Percentiles rank a stretch among this genome's conserved stretches.
These are phyloP conservation scores for Chelidonichthys spinosus DNA, from an alignment of 2,797 vertebrate genomes.

Conservation along the genomic window DNA sequence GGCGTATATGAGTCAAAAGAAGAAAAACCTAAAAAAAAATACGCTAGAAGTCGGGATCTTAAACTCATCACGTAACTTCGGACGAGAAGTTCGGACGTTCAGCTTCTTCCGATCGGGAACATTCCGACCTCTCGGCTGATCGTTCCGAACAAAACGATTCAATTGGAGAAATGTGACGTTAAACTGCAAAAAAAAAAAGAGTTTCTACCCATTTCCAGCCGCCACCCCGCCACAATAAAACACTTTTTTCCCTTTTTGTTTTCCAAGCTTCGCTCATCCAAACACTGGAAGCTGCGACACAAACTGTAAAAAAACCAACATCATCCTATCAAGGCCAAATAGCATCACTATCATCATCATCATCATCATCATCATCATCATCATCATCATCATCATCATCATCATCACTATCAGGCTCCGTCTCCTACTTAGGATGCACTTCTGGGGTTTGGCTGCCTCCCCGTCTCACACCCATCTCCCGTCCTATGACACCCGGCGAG, in stretches of 20 bases:
- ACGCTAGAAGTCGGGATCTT: not conserved
- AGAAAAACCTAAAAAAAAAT: too few relatives aligned
- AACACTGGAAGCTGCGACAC: conserved; percentile 46
- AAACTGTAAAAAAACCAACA: conserved; percentile 47
- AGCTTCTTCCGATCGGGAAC: not conserved
- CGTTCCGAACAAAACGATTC: not conserved
- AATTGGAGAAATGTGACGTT: conserved; percentile 4
- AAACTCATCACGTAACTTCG: not conserved
- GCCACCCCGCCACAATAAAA: conserved; percentile 25
- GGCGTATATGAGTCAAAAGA: too few relatives aligned
- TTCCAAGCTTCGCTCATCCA: conserved; percentile 47
- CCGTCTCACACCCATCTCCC: conserved; percentile 66
- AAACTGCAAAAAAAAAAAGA: conserved; percentile 1
- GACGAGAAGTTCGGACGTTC: conserved; percentile 2
- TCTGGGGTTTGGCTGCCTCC: conserved; percentile 63
- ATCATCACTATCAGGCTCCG: conserved; percentile 48
- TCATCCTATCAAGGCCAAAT: conserved; percentile 63
- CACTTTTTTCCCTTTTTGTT: conserved; percentile 51
- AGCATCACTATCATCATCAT: conserved; percentile 62
- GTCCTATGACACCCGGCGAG: conserved; percentile 69
- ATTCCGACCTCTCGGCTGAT: conserved; percentile 23
- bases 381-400: conserved; percentile 27
- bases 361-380: conserved; percentile 52
- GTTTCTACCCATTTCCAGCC: not conserved
- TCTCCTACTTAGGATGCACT: conserved; percentile 71